Conservation (phyloP, 2,113 vertebrate species). For the Mionectes macconnelli region DNA sequence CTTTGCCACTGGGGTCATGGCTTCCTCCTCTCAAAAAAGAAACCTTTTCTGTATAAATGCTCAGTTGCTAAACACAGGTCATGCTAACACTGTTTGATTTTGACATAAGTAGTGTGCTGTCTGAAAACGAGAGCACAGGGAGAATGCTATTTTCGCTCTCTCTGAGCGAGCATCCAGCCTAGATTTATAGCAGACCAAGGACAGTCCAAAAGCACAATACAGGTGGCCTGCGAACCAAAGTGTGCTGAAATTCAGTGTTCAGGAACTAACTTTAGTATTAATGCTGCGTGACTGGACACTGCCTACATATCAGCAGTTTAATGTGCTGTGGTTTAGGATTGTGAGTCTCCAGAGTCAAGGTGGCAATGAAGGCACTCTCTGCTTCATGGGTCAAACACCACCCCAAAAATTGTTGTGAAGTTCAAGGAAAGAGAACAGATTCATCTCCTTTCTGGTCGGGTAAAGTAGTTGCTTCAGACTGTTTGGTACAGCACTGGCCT, state of each 20-base stretch:
- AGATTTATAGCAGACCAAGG: background rate
- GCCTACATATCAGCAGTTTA: background rate
- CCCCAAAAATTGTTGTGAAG: background rate
- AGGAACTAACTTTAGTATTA: background rate
- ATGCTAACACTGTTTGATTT: background rate
- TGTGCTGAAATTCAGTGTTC: background rate
- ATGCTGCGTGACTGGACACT: background rate
- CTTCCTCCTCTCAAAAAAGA: background rate
- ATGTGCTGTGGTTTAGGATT: background rate
- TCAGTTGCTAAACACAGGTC: background rate
- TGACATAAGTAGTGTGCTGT: background rate
- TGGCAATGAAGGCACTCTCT: background rate
- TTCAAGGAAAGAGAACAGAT: background rate
- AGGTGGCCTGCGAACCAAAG: background rate
- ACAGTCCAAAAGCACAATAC: background rate
- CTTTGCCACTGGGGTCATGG: background rate
- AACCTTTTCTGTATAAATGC: background rate
- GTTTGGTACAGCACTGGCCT: constrained; percentile 24
- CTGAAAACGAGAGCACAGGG: background rate
- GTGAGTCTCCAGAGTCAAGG: background rate
- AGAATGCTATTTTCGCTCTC: background rate
- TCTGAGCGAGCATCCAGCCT: background rate
- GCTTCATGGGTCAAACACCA: background rate
- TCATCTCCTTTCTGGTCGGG: background rate
- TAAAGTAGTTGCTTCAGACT: constrained; percentile 39